Evolutionary conservation across 2,113 vertebrate genomes (phyloP).

Genomic region (Tragelaphus scriptus): DNA sequence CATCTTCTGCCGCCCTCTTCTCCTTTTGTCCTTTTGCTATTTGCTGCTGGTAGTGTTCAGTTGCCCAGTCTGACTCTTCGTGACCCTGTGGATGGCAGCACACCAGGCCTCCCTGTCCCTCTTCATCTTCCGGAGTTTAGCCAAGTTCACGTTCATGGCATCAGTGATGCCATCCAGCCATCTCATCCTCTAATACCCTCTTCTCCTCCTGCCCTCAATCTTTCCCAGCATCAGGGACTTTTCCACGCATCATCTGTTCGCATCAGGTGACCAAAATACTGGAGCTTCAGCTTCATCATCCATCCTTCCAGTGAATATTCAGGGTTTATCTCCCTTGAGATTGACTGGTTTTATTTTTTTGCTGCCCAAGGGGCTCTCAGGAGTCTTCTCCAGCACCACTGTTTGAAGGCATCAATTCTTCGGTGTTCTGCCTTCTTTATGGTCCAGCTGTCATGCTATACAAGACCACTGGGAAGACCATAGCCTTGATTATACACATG

Average conservation of each 20-base stretch:
- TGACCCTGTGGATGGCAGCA: background rate
- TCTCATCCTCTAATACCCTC: background rate
- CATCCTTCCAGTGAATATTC: background rate
- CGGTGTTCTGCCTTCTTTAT: background rate
- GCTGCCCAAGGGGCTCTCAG: background rate
- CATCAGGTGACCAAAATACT: background rate
- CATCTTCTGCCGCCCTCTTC: background rate
- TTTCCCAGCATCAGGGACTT: background rate
- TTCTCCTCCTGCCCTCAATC: background rate
- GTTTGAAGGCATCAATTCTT: background rate
- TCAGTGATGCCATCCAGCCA: background rate
- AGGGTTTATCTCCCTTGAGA: background rate
- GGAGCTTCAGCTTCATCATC: background rate
- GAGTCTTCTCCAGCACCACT: background rate
- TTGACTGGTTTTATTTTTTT: background rate
- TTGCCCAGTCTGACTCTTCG: rapidly evolving
- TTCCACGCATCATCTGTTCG: background rate
- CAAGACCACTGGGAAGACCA: background rate
- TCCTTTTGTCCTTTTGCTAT: background rate
- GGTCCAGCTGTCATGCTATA: background rate
- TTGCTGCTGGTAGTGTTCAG: background rate
- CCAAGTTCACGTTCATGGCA: background rate
- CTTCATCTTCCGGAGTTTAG: background rate
- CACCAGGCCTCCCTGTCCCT: background rate
- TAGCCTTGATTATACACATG: background rate